These are phyloP conservation scores for Antheraea pernyi DNA, from an alignment of 1,140 invertebrate genomes.

Conservation along the genomic window DNA sequence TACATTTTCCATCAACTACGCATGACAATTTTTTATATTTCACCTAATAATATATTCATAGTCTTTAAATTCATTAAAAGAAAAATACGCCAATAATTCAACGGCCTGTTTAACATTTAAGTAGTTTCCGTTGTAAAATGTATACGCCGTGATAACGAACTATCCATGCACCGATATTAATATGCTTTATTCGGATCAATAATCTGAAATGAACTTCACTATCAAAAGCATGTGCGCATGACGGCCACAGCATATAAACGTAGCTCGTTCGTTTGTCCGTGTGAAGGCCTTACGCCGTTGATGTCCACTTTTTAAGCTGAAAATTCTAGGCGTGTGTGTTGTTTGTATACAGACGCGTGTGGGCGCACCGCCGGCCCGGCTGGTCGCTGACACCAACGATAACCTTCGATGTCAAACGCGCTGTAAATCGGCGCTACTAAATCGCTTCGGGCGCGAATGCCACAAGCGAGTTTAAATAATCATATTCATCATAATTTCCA, in stretches of 20 bases:
- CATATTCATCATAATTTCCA: background rate
- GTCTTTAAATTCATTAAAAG: too few relatives aligned
- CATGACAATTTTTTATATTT: too few relatives aligned
- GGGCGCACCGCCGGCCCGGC: slow-evolving; percentile 50
- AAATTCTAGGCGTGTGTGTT: slow-evolving; percentile 30
- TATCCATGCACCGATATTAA: background rate
- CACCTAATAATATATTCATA: too few relatives aligned
- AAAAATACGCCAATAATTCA: too few relatives aligned
- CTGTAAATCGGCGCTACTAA: slow-evolving; percentile 34
- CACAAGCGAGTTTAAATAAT: background rate
- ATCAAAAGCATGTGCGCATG: slow-evolving; percentile 36
- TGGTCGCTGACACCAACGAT: slow-evolving; percentile 74
- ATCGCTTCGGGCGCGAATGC: slow-evolving; percentile 8
- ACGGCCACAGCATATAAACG: slow-evolving; percentile 21
- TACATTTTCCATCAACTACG: too few relatives aligned
- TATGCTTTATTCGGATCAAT: slow-evolving; percentile 34
- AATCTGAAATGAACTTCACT: slow-evolving; percentile 41
- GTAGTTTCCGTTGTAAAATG: too few relatives aligned
- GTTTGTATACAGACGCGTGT: slow-evolving; percentile 72
- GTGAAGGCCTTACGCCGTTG: slow-evolving; percentile 18
- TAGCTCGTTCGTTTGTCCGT: slow-evolving; percentile 15
- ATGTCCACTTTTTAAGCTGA: slow-evolving; percentile 13
- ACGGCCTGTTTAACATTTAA: too few relatives aligned
- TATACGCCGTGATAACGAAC: too few relatives aligned
- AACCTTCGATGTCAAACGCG: slow-evolving; percentile 73